phyloP scores from a whole-genome alignment of 2,888 invertebrate species.

The Lepidochrysops patricia region DNA sequence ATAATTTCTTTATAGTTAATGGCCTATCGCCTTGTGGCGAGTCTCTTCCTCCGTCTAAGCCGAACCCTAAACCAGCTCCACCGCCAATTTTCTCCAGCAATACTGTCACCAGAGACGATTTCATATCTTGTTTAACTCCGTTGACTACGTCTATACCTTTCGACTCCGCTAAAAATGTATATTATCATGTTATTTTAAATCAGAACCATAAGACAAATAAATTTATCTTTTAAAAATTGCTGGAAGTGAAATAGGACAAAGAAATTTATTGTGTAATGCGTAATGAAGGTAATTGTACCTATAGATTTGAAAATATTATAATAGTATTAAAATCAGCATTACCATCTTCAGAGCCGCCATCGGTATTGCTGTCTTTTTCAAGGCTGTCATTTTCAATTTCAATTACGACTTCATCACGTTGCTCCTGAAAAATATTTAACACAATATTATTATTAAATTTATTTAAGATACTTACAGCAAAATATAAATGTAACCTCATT shows the following conservation, averaged over 20 bases:
- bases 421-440: slow-evolving; percentile 69
- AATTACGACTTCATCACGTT: slow-evolving; percentile 84
- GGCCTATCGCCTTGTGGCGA: slow-evolving; percentile 93
- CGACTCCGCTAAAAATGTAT: slow-evolving; percentile 52
- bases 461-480: neutral
- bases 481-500: neutral
- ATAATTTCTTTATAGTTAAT: slow-evolving; percentile 92
- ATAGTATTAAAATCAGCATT: slow-evolving; percentile 15
- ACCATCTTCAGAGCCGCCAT: slow-evolving; percentile 67
- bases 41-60: slow-evolving; percentile 94
- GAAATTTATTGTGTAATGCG: too few relatives aligned
- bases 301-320: neutral
- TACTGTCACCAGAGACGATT: slow-evolving; percentile 50
- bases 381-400: slow-evolving; percentile 77
- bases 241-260: too few relatives aligned
- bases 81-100: slow-evolving; percentile 73
- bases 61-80: slow-evolving; percentile 93
- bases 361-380: slow-evolving; percentile 38
- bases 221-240: too few relatives aligned
- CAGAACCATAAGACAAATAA: too few relatives aligned
- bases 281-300: too few relatives aligned
- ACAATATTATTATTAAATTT: neutral
- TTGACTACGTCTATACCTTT: slow-evolving; percentile 41
- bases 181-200: neutral
- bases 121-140: slow-evolving; percentile 27